A percentile compares a stretch with the other conserved stretches of the same genome.
Evolutionary conservation across 2,113 vertebrate genomes (phyloP).

Genomic region (Ellobius talpinus): DNA sequence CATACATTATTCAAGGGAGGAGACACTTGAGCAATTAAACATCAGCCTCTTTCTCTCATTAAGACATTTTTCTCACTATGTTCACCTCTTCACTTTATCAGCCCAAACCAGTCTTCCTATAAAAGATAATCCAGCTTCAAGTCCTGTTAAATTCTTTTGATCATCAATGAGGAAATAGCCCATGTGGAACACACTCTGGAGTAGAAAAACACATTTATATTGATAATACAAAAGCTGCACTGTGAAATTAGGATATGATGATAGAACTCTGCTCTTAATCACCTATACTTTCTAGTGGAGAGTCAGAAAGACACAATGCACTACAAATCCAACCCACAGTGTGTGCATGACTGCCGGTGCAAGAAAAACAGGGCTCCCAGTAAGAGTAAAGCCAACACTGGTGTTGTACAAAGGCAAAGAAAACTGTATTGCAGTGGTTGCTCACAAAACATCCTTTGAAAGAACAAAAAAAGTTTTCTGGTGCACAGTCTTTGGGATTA

Average conservation of each 20-base stretch:
- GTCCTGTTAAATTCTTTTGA: constrained; percentile 73
- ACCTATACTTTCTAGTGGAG: constrained; percentile 46
- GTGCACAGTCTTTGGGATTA: neutral
- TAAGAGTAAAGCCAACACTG: constrained; percentile 57
- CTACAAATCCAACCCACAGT: neutral
- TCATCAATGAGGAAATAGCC: constrained; percentile 42
- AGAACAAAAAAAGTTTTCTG: constrained; percentile 23
- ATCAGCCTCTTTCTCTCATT: constrained; percentile 46
- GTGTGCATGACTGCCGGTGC: constrained; percentile 30
- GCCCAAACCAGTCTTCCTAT: constrained; percentile 56
- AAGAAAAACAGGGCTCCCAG: constrained; percentile 7
- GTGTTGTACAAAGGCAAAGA: constrained; percentile 34
- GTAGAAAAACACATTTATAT: constrained; percentile 70
- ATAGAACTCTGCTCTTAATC: constrained; percentile 31
- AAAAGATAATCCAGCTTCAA: constrained; percentile 70
- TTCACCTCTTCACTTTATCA: neutral
- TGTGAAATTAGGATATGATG: constrained; percentile 61
- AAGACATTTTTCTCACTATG: constrained; percentile 35
- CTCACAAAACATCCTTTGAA: neutral
- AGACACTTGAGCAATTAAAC: constrained; percentile 34
- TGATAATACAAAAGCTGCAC: constrained; percentile 45
- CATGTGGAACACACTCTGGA: constrained; percentile 33
- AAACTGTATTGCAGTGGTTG: neutral
- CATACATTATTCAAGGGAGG: constrained; percentile 62
- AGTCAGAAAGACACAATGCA: neutral